Conservation (phyloP, 2,113 vertebrate genomes). For the Bombycilla garrulus region DNA sequence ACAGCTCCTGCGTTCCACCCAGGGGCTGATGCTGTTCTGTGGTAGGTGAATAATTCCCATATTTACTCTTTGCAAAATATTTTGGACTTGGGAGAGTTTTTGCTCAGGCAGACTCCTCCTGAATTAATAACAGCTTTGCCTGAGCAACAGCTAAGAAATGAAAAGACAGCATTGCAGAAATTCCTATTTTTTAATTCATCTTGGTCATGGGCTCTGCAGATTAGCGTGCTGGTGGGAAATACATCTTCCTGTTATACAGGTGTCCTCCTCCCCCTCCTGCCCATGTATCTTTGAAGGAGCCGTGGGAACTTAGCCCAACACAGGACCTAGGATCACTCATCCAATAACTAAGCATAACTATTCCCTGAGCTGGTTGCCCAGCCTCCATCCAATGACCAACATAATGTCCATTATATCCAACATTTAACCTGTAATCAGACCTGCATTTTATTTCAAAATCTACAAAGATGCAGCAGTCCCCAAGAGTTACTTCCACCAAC, state of each 20-base stretch:
- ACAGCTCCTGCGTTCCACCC: conserved; percentile 55
- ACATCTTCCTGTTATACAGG: neutral
- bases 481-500: neutral
- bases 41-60: conserved; percentile 54
- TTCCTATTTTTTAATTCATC: neutral
- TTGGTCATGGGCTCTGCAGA: neutral
- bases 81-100: conserved; percentile 11
- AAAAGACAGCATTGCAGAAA: neutral
- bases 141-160: neutral
- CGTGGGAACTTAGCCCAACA: neutral
- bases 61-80: conserved; percentile 48
- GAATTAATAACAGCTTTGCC: conserved; percentile 62
- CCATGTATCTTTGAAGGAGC: neutral
- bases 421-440: rapidly evolving
- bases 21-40: conserved; percentile 53
- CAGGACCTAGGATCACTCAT: neutral
- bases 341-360: neutral
- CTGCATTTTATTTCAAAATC: neutral
- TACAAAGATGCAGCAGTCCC: neutral
- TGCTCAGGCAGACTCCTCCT: conserved; percentile 21
- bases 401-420: neutral
- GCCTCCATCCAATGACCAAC: neutral
- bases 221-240: neutral
- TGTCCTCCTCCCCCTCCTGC: neutral
- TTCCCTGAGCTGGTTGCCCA: neutral